These are phyloP conservation scores for Pseudochirops cupreus DNA, from an alignment of 2,797 vertebrate genomes.

Conservation along the genomic window DNA sequence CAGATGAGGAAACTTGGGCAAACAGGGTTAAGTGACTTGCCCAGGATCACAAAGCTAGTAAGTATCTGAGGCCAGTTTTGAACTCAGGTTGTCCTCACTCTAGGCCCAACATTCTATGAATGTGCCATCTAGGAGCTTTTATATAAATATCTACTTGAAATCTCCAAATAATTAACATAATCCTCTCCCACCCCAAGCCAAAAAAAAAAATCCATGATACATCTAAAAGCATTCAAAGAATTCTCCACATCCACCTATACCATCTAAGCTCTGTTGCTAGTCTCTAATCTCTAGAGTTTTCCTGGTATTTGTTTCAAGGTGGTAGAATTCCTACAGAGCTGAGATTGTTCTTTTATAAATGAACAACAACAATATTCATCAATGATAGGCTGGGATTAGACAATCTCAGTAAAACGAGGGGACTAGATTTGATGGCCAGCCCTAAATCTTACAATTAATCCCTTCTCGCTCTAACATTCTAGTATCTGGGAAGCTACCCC, in stretches of 20 bases:
- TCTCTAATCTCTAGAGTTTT: conserved; percentile 22
- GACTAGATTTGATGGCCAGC: background rate
- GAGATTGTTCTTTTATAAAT: conserved; percentile 31
- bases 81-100: background rate
- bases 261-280: conserved; percentile 3
- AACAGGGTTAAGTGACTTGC: background rate
- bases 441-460: background rate
- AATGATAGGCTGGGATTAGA: background rate
- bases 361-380: background rate
- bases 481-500: background rate
- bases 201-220: background rate
- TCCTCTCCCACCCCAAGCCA: background rate
- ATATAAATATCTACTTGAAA: conserved; percentile 48
- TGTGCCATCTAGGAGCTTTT: background rate
- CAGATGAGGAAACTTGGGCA: background rate
- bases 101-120: background rate
- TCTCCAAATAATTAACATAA: conserved; percentile 1
- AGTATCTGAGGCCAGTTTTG: background rate
- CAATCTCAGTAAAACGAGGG: background rate
- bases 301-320: conserved; percentile 73
- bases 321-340: conserved; percentile 52
- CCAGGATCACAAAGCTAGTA: background rate
- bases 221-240: background rate
- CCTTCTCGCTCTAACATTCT: background rate
- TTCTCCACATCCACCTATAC: background rate